Percentiles rank a stretch among this genome's conserved stretches.
Evolutionary conservation across 2,113 vertebrate genomes (phyloP).

Genomic region (Heloderma charlesbogerti): DNA sequence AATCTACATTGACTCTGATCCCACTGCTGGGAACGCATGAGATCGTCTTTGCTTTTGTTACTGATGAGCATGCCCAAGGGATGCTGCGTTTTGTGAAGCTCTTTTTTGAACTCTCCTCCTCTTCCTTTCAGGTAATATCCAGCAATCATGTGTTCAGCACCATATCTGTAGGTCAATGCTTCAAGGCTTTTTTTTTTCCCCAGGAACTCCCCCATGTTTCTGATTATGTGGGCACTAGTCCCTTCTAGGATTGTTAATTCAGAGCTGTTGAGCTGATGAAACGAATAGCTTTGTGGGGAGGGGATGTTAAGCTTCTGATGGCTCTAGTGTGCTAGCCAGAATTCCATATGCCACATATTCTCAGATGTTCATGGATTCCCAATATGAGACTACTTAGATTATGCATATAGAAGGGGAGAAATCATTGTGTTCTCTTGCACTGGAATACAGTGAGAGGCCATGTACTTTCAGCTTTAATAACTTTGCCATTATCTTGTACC

Average conservation of each 20-base stretch:
- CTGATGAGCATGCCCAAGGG: constrained; percentile 83
- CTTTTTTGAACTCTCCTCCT: constrained; percentile 87
- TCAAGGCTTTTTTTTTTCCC: neutral
- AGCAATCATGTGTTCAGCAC: neutral
- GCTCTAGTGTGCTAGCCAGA: neutral
- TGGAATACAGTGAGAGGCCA: neutral
- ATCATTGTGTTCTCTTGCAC: neutral
- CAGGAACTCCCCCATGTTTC: neutral
- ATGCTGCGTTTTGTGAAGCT: constrained; percentile 85
- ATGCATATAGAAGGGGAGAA: neutral
- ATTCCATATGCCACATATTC: neutral
- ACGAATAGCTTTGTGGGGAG: neutral
- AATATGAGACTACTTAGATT: neutral
- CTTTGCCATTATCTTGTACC: neutral
- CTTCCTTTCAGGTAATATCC: constrained; percentile 86
- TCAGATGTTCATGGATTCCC: neutral
- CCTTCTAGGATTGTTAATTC: neutral
- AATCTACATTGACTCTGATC: constrained; percentile 90
- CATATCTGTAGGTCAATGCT: neutral
- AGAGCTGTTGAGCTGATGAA: neutral
- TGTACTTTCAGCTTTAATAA: neutral
- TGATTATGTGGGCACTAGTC: neutral
- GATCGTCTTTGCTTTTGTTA: constrained; percentile 87
- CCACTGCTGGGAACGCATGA: constrained; percentile 91
- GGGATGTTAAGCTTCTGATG: neutral